These are phyloP conservation scores for Equus quagga DNA, from an alignment of 2,113 vertebrate species.

Conservation along the genomic window DNA sequence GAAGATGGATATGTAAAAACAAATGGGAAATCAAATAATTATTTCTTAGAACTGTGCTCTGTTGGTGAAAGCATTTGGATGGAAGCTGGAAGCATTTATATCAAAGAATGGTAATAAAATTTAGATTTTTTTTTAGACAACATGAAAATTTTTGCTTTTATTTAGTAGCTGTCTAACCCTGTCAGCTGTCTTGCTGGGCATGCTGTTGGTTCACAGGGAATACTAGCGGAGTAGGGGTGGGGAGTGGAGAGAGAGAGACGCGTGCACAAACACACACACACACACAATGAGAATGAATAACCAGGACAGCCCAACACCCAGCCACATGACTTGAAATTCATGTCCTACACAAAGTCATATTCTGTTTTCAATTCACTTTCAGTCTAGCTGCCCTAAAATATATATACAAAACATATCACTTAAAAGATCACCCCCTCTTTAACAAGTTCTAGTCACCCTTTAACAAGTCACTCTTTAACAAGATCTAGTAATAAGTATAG, in stretches of 20 bases:
- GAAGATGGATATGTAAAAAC: background rate
- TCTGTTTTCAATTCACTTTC: background rate
- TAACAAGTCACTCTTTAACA: background rate
- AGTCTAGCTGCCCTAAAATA: background rate
- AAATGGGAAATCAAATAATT: constrained; percentile 1
- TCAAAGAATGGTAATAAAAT: constrained; percentile 41
- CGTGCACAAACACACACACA: background rate
- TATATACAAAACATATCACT: background rate
- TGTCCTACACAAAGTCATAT: background rate
- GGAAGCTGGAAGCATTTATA: constrained; percentile 56
- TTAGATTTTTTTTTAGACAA: background rate
- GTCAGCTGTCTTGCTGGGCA: background rate
- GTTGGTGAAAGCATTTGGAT: constrained; percentile 79
- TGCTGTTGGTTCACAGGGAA: background rate
- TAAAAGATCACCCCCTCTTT: background rate
- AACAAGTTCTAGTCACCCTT: background rate
- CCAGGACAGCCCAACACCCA: background rate
- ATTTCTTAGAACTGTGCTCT: constrained; percentile 67
- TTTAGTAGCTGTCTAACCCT: constrained; percentile 8
- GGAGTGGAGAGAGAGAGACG: background rate
- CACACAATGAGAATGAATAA: background rate
- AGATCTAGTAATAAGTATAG: background rate
- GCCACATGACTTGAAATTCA: background rate
- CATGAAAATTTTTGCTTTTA: constrained; percentile 51
- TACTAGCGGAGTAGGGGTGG: background rate